Conservation (phyloP, 2,113 vertebrate species). For the Mobula hypostoma region DNA sequence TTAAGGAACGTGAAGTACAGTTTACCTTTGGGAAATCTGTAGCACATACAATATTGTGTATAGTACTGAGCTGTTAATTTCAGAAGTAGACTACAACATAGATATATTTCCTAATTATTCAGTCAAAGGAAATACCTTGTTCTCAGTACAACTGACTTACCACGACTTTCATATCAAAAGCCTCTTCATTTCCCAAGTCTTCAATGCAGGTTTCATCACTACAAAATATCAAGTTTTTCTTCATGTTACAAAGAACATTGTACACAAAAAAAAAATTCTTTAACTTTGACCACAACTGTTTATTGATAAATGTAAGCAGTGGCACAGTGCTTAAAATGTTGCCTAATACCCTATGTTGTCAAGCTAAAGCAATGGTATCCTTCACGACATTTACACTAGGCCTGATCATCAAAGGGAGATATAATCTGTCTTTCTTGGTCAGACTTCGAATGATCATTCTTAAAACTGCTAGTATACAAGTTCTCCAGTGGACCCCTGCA, state of each 20-base stretch:
- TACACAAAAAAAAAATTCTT: not conserved
- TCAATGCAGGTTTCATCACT: slow-evolving; percentile 23
- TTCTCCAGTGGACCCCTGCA: not conserved
- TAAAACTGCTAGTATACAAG: not conserved
- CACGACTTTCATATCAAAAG: slow-evolving; percentile 5
- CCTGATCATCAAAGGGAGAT: too few relatives aligned
- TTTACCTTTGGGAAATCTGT: not conserved
- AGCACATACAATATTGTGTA: not conserved
- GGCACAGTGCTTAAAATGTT: not conserved
- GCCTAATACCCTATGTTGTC: not conserved
- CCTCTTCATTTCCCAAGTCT: not conserved
- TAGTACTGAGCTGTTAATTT: not conserved
- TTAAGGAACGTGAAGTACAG: not conserved
- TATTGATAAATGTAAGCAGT: not conserved
- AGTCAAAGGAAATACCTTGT: not conserved
- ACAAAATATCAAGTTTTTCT: not conserved
- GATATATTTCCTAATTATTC: not conserved
- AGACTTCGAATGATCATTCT: not conserved
- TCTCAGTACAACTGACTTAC: not conserved
- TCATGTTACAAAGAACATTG: not conserved
- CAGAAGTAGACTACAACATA: too few relatives aligned
- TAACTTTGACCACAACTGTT: too few relatives aligned
- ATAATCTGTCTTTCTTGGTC: not conserved
- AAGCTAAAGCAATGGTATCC: not conserved
- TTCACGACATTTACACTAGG: not conserved